These are phyloP conservation scores for Hartigia nigra DNA, from an alignment of 2,888 invertebrate species.

Conservation along the genomic window DNA sequence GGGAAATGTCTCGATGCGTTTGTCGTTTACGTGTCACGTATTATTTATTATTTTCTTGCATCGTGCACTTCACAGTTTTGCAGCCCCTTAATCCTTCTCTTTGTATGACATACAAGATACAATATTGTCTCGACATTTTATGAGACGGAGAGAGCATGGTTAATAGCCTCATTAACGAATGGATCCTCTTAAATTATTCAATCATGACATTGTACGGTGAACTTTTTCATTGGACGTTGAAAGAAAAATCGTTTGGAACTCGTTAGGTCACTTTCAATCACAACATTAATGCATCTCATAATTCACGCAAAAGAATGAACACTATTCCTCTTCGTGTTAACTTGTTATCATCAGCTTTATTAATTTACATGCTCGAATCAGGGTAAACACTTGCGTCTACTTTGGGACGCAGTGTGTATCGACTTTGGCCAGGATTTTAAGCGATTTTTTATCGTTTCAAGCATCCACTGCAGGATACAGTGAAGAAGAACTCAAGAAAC, in stretches of 20 bases:
- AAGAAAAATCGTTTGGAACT: neutral
- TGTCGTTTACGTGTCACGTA: neutral
- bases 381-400: neutral
- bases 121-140: neutral
- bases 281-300: neutral
- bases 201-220: neutral
- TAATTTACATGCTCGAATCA: neutral
- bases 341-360: neutral
- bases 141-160: neutral
- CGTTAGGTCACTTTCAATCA: neutral
- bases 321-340: neutral
- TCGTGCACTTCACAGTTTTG: neutral
- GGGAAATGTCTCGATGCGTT: slow-evolving; percentile 9
- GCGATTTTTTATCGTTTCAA: neutral
- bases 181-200: neutral
- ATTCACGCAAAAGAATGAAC: neutral
- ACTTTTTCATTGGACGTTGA: neutral
- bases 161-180: neutral
- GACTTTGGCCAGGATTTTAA: neutral
- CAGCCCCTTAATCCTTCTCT: neutral
- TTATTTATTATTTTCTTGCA: neutral
- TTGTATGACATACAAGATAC: neutral
- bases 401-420: neutral
- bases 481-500: neutral
- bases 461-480: neutral